Evolutionary conservation across 2,888 invertebrate genomes (phyloP).

Genomic region (Epistrophe eligans): DNA sequence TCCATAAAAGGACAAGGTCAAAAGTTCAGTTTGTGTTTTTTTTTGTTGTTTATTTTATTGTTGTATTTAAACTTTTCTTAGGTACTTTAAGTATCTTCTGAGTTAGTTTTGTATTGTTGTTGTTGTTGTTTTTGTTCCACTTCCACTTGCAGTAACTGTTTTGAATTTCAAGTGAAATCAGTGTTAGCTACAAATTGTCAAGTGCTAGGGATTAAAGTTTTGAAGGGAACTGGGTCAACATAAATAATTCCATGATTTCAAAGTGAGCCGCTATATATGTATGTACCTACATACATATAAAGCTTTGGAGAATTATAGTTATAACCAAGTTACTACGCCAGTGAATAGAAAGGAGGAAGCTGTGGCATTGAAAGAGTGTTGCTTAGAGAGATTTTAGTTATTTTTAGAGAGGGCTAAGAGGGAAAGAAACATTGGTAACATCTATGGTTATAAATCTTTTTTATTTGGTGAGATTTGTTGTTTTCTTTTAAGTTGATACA

Average conservation of each 20-base stretch:
- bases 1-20: conserved; percentile 51
- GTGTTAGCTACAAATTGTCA: conserved; percentile 55
- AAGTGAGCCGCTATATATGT: background rate
- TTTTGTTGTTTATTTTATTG: no score
- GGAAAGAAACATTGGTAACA: no score
- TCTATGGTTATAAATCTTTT: no score
- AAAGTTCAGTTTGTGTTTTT: conserved; percentile 24
- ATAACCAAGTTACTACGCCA: background rate
- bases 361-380: no score
- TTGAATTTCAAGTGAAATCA: conserved; percentile 62
- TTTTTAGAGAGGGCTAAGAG: no score
- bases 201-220: conserved; percentile 58
- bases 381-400: no score
- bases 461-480: no score
- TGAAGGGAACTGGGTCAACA: conserved; percentile 61
- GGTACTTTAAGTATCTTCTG: conserved; percentile 19
- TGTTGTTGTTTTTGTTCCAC: background rate
- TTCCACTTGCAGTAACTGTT: conserved; percentile 35
- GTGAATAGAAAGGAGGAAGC: background rate
- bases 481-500: no score
- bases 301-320: background rate
- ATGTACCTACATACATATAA: background rate
- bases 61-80: conserved; percentile 16
- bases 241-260: conserved; percentile 49
- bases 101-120: conserved; percentile 11